A percentile compares a stretch with the other conserved stretches of the same genome.
Evolutionary conservation across 2,113 vertebrate species (phyloP).

Genomic region (Actenoides hombroni): DNA sequence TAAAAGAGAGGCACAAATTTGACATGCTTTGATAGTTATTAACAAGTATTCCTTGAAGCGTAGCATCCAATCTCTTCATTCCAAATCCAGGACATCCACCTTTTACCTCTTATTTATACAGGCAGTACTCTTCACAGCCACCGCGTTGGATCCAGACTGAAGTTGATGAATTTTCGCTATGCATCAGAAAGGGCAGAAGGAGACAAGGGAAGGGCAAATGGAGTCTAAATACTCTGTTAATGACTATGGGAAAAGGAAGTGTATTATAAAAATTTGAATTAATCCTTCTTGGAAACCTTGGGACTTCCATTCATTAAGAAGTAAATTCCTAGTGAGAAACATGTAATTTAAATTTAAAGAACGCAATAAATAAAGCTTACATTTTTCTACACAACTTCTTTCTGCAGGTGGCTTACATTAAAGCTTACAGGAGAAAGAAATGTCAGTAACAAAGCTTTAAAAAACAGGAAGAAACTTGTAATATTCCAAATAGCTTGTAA

Average conservation of each 20-base stretch:
- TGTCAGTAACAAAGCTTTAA: background rate
- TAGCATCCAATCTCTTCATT: background rate
- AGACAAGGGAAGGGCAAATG: background rate
- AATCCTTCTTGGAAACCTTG: background rate
- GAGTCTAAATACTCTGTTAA: fast-evolving
- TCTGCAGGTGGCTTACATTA: background rate
- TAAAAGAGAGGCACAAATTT: background rate
- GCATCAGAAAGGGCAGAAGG: background rate
- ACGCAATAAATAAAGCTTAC: background rate
- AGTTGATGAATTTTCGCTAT: background rate
- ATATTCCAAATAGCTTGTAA: background rate
- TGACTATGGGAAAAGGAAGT: background rate
- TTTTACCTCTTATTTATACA: background rate
- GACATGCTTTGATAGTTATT: background rate
- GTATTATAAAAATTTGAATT: background rate
- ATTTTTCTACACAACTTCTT: background rate
- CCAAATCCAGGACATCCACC: background rate
- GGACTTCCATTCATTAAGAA: background rate
- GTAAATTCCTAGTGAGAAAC: background rate
- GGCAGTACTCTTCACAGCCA: background rate
- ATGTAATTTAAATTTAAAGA: background rate
- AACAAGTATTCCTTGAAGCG: background rate
- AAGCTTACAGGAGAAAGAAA: background rate
- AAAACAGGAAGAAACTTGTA: background rate
- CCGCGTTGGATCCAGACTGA: background rate